Conservation (phyloP, 2,797 vertebrate genomes). For the Thaleichthys pacificus region DNA sequence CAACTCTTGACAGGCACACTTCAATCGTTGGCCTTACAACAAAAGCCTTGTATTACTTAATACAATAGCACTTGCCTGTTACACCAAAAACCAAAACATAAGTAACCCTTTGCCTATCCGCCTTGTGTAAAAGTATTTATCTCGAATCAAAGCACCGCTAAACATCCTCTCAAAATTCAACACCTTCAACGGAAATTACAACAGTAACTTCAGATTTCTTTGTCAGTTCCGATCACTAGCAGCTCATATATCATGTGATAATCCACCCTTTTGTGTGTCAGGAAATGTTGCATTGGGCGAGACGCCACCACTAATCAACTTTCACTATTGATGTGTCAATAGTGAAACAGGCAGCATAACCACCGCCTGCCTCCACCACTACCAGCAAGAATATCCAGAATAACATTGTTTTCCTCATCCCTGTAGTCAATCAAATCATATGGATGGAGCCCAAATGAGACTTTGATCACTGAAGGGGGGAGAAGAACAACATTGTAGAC, state of each 20-base stretch:
- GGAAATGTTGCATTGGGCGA: constrained; percentile 2
- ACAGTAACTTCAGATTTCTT: neutral
- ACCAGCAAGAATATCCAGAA: neutral
- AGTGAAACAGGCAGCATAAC: neutral
- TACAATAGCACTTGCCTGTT: neutral
- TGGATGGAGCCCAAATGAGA: neutral
- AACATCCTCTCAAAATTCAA: neutral
- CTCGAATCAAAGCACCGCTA: neutral
- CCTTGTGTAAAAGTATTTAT: neutral
- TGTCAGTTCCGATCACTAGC: neutral
- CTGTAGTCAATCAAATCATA: constrained; percentile 14
- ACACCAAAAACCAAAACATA: neutral
- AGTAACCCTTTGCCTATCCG: neutral
- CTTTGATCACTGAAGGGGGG: neutral
- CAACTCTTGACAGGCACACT: too few relatives aligned
- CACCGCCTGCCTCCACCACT: neutral
- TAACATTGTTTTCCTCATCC: neutral
- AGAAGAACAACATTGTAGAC: neutral
- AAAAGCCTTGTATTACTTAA: neutral
- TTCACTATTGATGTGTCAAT: constrained; percentile 14
- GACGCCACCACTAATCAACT: constrained; percentile 9
- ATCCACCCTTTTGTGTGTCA: constrained; percentile 17
- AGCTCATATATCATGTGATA: constrained; percentile 1
- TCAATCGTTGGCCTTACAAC: too few relatives aligned
- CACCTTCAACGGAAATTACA: constrained; percentile 3